Evolutionary conservation across 2,113 vertebrate genomes (phyloP).

Genomic region (Paramormyrops kingsleyae): DNA sequence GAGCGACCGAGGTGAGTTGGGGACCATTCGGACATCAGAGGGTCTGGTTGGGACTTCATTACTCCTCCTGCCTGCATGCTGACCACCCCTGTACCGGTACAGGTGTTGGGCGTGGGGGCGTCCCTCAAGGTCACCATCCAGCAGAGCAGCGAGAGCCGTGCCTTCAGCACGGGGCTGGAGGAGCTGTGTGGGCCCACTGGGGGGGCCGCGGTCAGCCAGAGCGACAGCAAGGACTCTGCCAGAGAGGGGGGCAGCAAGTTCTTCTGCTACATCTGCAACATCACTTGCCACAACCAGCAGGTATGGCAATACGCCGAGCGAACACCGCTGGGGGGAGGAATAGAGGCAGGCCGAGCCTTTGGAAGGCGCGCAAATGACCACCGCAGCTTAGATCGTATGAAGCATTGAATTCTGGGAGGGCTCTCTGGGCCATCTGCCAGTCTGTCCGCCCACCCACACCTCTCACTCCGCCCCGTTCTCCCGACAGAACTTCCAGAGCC

Average conservation of each 20-base stretch:
- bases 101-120: constrained; percentile 71
- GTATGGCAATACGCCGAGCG: constrained; percentile 43
- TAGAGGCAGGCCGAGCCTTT: neutral
- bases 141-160: constrained; percentile 81
- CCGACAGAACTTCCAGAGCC: constrained; percentile 78
- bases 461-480: neutral
- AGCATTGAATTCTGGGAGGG: neutral
- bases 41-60: no score
- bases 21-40: neutral
- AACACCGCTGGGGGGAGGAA: neutral
- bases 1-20: constrained; percentile 49
- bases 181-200: constrained; percentile 42
- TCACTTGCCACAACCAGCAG: constrained; percentile 71
- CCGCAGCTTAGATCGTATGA: neutral
- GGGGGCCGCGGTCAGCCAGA: constrained; percentile 5
- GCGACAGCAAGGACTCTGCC: constrained; percentile 33
- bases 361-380: neutral
- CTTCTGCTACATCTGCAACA: constrained; percentile 82
- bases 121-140: constrained; percentile 93
- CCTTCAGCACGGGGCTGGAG: constrained; percentile 68
- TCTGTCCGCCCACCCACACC: neutral
- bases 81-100: neutral
- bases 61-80: neutral
- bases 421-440: neutral
- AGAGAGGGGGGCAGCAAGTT: constrained; percentile 53